Evolutionary conservation across 2,797 vertebrate genomes (phyloP).

Genomic region (Sebastes trivittatus): DNA sequence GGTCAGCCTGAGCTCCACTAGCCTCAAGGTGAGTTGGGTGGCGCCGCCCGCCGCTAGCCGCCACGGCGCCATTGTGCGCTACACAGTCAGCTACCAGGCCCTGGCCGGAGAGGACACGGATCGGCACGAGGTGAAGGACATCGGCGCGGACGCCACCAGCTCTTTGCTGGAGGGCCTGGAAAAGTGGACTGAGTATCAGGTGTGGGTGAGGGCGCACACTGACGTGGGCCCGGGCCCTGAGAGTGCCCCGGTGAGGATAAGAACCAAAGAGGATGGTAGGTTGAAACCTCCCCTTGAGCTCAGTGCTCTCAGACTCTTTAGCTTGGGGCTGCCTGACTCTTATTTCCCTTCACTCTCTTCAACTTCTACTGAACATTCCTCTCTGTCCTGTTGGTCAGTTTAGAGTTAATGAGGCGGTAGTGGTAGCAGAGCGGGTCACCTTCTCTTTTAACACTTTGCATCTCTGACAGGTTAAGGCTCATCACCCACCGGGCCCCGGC

Average conservation of each 20-base stretch:
- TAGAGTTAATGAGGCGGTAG: constrained; percentile 38
- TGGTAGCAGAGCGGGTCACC: constrained; percentile 12
- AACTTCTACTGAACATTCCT: constrained; percentile 3
- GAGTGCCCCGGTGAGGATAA: constrained; percentile 90
- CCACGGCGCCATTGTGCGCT: constrained; percentile 95
- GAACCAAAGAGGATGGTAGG: constrained; percentile 98
- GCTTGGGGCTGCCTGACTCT: constrained; percentile 31
- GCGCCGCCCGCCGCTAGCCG: constrained; percentile 94
- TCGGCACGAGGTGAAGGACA: constrained; percentile 90
- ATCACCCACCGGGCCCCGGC: constrained; percentile 24
- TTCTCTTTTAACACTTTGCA: constrained; percentile 31
- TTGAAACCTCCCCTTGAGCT: constrained; percentile 47
- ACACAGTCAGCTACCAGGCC: constrained; percentile 96
- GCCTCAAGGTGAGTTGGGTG: constrained; percentile 99
- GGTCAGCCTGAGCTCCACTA: constrained; percentile 94
- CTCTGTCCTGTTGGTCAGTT: constrained; percentile 44
- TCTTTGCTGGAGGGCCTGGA: constrained; percentile 94
- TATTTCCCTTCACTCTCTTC: constrained; percentile 31
- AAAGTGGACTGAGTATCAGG: constrained; percentile 99
- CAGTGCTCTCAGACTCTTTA: constrained; percentile 22
- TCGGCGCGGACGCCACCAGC: constrained; percentile 90
- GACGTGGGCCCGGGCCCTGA: constrained; percentile 97
- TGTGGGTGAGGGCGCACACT: constrained; percentile 98
- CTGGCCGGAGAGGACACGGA: constrained; percentile 91
- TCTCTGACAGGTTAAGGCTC: constrained; percentile 44